Conservation (phyloP, 2,113 vertebrate species). For the Gnathochromis pfefferi region DNA sequence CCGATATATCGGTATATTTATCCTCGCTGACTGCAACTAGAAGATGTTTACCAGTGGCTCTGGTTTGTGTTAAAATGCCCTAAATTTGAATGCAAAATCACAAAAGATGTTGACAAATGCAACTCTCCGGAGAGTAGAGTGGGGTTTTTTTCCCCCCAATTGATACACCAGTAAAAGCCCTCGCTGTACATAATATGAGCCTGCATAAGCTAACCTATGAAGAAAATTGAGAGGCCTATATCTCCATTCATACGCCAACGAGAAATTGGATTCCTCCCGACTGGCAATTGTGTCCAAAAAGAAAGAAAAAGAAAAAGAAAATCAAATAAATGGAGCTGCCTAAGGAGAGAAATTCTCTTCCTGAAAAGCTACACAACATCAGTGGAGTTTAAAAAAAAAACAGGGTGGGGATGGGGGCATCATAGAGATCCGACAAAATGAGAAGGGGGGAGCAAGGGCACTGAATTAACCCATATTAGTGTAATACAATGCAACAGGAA, state of each 20-base stretch:
- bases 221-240: neutral
- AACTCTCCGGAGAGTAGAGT: neutral
- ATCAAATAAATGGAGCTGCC: conserved; percentile 8
- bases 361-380: neutral
- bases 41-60: neutral
- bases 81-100: neutral
- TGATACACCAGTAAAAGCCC: conserved; percentile 1
- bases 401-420: neutral
- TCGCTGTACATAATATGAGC: neutral
- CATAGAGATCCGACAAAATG: neutral
- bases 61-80: neutral
- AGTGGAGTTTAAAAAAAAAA: neutral
- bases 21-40: neutral
- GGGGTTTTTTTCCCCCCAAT: neutral
- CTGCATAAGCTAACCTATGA: neutral
- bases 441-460: neutral
- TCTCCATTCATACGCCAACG: neutral
- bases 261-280: conserved; percentile 3
- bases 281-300: neutral
- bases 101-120: neutral
- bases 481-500: neutral
- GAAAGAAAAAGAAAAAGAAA: neutral
- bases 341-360: neutral
- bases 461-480: conserved; percentile 28
- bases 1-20: neutral